These are phyloP conservation scores for Scaptomyza montana DNA, from an alignment of 1,140 invertebrate species.

Conservation along the genomic window DNA sequence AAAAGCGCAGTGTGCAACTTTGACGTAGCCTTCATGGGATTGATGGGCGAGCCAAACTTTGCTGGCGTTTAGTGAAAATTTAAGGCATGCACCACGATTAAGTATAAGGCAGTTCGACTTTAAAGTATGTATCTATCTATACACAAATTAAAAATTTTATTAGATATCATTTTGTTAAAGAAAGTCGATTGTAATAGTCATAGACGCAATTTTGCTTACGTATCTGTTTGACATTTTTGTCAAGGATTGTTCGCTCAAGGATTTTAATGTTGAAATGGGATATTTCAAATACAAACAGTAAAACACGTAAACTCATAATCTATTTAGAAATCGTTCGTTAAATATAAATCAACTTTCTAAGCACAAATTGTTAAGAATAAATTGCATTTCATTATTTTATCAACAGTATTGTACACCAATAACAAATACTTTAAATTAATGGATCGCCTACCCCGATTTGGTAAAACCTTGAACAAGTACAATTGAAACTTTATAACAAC, in stretches of 20 bases:
- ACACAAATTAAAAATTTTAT: background rate
- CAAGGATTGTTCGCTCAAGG: too few species aligned
- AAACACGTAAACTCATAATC: too few species aligned
- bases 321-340: too few species aligned
- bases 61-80: constrained; percentile 54
- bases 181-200: background rate
- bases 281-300: too few species aligned
- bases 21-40: constrained; percentile 71
- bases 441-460: background rate
- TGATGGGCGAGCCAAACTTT: constrained; percentile 75
- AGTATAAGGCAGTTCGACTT: background rate
- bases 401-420: background rate
- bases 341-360: too few species aligned
- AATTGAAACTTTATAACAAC: constrained; percentile 57
- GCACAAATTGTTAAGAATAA: background rate
- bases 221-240: too few species aligned
- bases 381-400: background rate
- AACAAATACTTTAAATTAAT: background rate
- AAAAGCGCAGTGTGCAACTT: constrained; percentile 81
- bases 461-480: constrained; percentile 27
- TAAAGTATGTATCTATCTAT: constrained; percentile 2
- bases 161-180: background rate
- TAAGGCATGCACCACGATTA: constrained; percentile 22
- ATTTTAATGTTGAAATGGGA: too few species aligned
- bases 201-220: too few species aligned